Conservation (phyloP, 1,140 invertebrate genomes). For the Drosophila littoralis region DNA sequence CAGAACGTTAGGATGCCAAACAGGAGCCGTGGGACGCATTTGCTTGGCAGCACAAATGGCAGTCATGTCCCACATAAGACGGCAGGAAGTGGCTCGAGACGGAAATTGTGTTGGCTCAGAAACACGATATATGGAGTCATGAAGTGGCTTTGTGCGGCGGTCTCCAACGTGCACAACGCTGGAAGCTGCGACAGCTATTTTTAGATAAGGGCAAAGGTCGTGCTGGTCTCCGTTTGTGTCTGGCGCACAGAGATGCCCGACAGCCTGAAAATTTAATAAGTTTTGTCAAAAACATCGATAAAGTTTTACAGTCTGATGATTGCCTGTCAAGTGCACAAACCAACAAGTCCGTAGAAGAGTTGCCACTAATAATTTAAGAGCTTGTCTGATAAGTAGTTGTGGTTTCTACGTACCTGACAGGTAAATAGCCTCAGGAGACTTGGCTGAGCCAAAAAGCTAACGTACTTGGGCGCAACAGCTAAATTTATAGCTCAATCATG, state of each 20-base stretch:
- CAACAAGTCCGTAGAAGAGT: not conserved
- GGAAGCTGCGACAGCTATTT: conserved; percentile 51
- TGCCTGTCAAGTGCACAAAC: conserved; percentile 55
- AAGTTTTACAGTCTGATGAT: too few species aligned
- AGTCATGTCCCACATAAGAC: conserved; percentile 38
- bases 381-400: conserved; percentile 16
- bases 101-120: conserved; percentile 32
- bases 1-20: conserved; percentile 4
- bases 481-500: not conserved
- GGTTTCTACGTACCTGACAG: conserved; percentile 3
- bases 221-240: conserved; percentile 8
- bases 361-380: conserved; percentile 29
- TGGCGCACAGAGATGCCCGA: conserved; percentile 16
- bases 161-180: not conserved
- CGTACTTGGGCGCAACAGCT: not conserved
- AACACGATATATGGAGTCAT: conserved; percentile 3
- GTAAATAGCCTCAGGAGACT: conserved; percentile 19
- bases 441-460: not conserved
- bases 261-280: conserved; percentile 50
- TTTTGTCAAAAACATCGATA: not conserved
- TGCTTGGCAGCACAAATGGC: conserved; percentile 33
- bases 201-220: conserved; percentile 46
- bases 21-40: conserved; percentile 4
- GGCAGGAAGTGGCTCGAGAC: conserved; percentile 18
- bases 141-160: conserved; percentile 15